A percentile compares a stretch with the other conserved stretches of the same genome.
Evolutionary conservation across 1,140 invertebrate species (phyloP).

Genomic region (Grapholita molesta): DNA sequence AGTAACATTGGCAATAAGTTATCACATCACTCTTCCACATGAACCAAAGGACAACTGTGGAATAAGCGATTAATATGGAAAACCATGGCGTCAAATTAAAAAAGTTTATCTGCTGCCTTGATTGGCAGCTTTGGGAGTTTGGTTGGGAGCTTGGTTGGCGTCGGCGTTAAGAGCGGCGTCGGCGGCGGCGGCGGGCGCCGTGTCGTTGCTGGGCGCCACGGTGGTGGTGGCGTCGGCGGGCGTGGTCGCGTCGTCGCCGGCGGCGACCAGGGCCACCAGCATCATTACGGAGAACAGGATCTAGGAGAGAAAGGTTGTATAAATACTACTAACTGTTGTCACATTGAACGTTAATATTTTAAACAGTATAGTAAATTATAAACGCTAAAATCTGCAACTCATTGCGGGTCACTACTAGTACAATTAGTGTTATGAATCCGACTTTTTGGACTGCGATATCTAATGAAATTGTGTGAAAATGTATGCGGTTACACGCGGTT

Average conservation of each 20-base stretch:
- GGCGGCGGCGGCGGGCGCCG: background rate
- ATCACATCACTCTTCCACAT: too few relatives aligned
- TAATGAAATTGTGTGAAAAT: too few relatives aligned
- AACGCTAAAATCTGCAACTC: too few relatives aligned
- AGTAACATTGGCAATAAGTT: too few relatives aligned
- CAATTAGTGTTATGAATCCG: too few relatives aligned
- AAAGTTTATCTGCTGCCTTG: background rate
- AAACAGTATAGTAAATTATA: too few relatives aligned
- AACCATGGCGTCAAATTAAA: background rate
- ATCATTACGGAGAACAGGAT: conserved; percentile 17
- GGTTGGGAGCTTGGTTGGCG: background rate
- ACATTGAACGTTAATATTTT: too few relatives aligned
- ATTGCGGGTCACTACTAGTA: too few relatives aligned
- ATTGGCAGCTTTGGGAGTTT: background rate
- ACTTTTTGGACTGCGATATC: too few relatives aligned
- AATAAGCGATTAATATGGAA: background rate
- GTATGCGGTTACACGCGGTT: too few relatives aligned
- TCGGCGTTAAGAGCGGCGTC: background rate
- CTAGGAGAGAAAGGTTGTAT: conserved; percentile 8
- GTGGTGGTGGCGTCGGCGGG: background rate
- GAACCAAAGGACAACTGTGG: too few relatives aligned
- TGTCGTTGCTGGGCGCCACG: background rate
- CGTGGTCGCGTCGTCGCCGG: conserved; percentile 18
- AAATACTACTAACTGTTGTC: too few relatives aligned
- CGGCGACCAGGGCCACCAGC: conserved; percentile 7